These are phyloP conservation scores for Nymphalis io DNA, from an alignment of 1,140 invertebrate genomes.

Conservation along the genomic window DNA sequence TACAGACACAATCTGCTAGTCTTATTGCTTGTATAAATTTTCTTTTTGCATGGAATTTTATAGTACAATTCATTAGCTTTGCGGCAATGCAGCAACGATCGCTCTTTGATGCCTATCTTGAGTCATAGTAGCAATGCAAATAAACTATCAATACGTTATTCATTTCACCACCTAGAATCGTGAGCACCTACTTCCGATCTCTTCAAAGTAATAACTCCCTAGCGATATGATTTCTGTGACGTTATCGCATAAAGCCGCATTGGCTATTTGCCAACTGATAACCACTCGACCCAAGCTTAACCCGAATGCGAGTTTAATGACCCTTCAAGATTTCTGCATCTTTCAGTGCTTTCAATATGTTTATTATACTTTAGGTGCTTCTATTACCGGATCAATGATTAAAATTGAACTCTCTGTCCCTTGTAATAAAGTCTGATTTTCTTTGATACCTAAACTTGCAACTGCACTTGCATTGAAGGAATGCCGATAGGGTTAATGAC, in stretches of 20 bases:
- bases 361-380: constrained; percentile 33
- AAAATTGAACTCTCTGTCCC: constrained; percentile 16
- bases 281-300: constrained; percentile 58
- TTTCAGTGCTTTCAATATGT: constrained; percentile 43
- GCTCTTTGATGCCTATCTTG: constrained; percentile 3
- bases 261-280: constrained; percentile 67
- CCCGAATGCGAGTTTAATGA: constrained; percentile 65
- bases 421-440: constrained; percentile 1
- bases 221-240: constrained; percentile 56
- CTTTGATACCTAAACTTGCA: constrained; percentile 8
- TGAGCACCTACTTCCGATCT: constrained; percentile 29
- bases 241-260: constrained; percentile 62
- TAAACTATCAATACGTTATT: constrained; percentile 20
- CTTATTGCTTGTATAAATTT: no score
- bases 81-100: neutral
- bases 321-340: constrained; percentile 63
- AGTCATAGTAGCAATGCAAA: constrained; percentile 8
- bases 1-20: no score
- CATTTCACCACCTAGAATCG: constrained; percentile 20
- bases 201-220: constrained; percentile 39
- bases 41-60: no score
- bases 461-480: constrained; percentile 22
- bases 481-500: constrained; percentile 32
- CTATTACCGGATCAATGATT: constrained; percentile 4
- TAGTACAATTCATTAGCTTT: no score